These are phyloP conservation scores for Drosophila nigritarsus DNA, from an alignment of 2,888 invertebrate genomes.

Conservation along the genomic window DNA sequence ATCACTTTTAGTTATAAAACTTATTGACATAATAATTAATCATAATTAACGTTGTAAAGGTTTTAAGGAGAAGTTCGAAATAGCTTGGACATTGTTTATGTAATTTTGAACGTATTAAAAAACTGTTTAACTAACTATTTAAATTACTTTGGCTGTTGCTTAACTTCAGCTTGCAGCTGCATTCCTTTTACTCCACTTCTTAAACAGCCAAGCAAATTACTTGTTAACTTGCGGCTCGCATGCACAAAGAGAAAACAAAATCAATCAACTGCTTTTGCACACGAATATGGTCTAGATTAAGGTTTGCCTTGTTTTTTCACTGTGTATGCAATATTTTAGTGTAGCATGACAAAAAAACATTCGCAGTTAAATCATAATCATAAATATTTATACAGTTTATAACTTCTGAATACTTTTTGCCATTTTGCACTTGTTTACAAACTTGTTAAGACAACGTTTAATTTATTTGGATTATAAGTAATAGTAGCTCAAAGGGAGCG, in stretches of 20 bases:
- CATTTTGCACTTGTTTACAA: not conserved
- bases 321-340: not conserved
- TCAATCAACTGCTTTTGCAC: not conserved
- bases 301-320: not conserved
- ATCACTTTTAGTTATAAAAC: not conserved
- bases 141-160: not conserved
- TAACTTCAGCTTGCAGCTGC: not conserved
- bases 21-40: not conserved
- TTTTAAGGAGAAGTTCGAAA: not conserved
- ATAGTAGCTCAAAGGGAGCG: not conserved
- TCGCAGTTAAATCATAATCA: slow-evolving; percentile 56
- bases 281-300: not conserved
- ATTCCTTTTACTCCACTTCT: not conserved
- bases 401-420: not conserved
- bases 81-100: not conserved
- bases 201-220: not conserved
- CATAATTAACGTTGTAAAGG: not conserved
- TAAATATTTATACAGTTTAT: not conserved
- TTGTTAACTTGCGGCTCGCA: not conserved
- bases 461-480: not conserved
- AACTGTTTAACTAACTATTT: not conserved
- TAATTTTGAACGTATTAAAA: not conserved
- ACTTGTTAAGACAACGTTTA: not conserved
- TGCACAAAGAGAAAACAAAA: not conserved
- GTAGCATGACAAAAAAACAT: not conserved